Evolutionary conservation across 2,797 vertebrate species (phyloP).

Genomic region (Scyliorhinus canicula): DNA sequence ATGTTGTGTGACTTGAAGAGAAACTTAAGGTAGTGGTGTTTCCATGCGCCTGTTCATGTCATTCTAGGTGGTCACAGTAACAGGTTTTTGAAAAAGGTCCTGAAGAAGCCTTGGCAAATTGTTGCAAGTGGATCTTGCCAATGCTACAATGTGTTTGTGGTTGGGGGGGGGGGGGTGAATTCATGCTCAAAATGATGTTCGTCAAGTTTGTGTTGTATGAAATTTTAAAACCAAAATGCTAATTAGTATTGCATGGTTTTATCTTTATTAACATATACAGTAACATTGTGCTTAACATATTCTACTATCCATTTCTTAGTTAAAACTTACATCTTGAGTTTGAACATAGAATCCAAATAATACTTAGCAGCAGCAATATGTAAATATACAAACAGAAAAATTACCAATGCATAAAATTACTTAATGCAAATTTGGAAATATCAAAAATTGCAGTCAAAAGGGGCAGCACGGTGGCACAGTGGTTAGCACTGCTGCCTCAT

Average conservation of each 20-base stretch:
- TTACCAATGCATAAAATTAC: not conserved
- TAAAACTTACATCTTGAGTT: not conserved
- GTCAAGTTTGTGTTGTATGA: not conserved
- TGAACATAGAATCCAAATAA: not conserved
- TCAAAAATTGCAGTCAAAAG: not conserved
- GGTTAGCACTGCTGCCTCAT: too few relatives aligned
- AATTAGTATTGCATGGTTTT: constrained; percentile 1
- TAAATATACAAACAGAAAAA: not conserved
- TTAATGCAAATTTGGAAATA: not conserved
- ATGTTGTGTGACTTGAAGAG: too few relatives aligned
- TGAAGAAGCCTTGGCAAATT: too few relatives aligned
- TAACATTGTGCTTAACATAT: constrained; percentile 18
- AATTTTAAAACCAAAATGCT: not conserved
- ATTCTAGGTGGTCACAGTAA: too few relatives aligned
- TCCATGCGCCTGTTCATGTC: too few relatives aligned
- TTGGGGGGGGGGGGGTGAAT: too few relatives aligned
- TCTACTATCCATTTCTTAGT: not conserved
- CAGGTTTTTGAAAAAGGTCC: too few relatives aligned
- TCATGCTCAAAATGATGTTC: too few relatives aligned
- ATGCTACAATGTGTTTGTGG: too few relatives aligned
- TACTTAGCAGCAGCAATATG: constrained; percentile 3
- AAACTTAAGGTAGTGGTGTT: too few relatives aligned
- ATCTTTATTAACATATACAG: constrained; percentile 19
- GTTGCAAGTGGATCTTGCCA: too few relatives aligned
- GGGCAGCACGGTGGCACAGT: too few relatives aligned